A percentile compares a stretch with the other conserved stretches of the same genome.
These are phyloP conservation scores for Agriopis marginaria DNA, from an alignment of 2,888 invertebrate species.

Conservation along the genomic window DNA sequence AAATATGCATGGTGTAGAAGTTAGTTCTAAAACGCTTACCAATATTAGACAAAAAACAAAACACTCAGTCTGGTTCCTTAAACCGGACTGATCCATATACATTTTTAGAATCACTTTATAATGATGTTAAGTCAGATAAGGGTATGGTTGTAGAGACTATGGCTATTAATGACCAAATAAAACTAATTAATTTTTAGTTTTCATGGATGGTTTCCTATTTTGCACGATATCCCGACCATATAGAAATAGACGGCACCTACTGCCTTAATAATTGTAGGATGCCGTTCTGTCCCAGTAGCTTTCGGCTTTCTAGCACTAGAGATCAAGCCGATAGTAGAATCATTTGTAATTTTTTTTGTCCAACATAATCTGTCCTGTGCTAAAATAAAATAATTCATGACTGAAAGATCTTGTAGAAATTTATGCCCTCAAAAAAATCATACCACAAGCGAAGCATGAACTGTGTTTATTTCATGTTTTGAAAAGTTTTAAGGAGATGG, in stretches of 20 bases:
- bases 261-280: conserved; percentile 23
- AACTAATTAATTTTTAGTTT: conserved; percentile 14
- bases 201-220: conserved; percentile 25
- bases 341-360: too few relatives aligned
- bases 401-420: conserved; percentile 13
- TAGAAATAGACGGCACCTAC: conserved; percentile 20
- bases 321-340: conserved; percentile 4
- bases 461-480: conserved; percentile 19
- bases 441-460: conserved; percentile 13
- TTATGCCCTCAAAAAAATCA: background rate
- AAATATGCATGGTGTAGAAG: too few relatives aligned
- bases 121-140: too few relatives aligned
- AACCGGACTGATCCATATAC: too few relatives aligned
- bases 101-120: too few relatives aligned
- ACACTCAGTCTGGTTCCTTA: too few relatives aligned
- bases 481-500: background rate
- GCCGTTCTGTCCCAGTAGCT: conserved; percentile 19
- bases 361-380: background rate
- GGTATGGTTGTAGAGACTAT: too few relatives aligned
- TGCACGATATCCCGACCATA: conserved; percentile 20
- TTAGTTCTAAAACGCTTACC: too few relatives aligned
- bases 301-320: conserved; percentile 10
- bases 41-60: too few relatives aligned
- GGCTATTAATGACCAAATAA: background rate
- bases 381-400: conserved; percentile 21